Conservation (phyloP, 2,797 vertebrate species). For the Cryptoblepharus egeriae region DNA sequence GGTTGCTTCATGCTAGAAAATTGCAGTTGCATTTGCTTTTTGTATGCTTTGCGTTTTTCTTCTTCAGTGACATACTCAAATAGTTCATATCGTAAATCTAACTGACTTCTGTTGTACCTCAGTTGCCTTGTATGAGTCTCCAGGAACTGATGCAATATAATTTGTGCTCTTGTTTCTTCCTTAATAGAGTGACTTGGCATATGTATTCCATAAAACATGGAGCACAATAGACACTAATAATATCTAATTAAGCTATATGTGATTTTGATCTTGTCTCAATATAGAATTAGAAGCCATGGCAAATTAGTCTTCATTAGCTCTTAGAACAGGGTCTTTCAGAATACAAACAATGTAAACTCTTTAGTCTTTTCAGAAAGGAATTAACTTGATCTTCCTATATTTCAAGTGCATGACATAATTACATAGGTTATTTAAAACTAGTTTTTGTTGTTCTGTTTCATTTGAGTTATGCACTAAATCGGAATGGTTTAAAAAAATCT, state of each 20-base stretch:
- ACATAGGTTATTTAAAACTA: constrained; percentile 10
- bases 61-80: neutral
- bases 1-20: constrained; percentile 10
- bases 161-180: constrained; percentile 22
- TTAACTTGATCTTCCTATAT: neutral
- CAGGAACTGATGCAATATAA: constrained; percentile 33
- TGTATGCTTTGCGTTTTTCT: constrained; percentile 32
- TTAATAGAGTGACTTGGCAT: constrained; percentile 31
- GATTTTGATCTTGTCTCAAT: constrained; percentile 47
- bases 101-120: neutral
- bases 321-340: constrained; percentile 27
- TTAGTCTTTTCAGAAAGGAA: constrained; percentile 21
- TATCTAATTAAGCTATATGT: constrained; percentile 48
- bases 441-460: constrained; percentile 36
- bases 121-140: neutral
- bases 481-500: constrained; percentile 38
- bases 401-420: neutral
- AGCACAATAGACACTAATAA: constrained; percentile 16
- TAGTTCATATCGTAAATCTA: neutral
- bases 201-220: constrained; percentile 39
- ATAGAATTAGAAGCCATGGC: constrained; percentile 30
- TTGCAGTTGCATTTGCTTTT: neutral
- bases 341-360: neutral
- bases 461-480: constrained; percentile 32
- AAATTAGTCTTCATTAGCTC: constrained; percentile 12